Percentiles rank a stretch among this genome's conserved stretches.
phyloP scores from a whole-genome alignment of 2,113 vertebrate species.

The Uria lomvia region DNA sequence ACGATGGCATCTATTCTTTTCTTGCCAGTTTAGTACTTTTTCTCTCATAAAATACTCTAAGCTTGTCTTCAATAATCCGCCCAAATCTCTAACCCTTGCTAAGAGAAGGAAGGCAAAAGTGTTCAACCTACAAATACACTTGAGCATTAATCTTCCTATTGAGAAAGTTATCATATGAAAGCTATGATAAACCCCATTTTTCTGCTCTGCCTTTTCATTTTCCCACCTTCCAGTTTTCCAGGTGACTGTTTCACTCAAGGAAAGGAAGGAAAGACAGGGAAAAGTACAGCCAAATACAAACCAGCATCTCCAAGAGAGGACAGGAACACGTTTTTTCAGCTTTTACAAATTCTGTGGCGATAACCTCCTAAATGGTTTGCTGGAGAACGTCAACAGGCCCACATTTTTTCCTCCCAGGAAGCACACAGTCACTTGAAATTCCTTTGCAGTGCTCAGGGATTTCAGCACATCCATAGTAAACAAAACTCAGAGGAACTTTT shows the following conservation, averaged over 20 bases:
- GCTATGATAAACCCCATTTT: background rate
- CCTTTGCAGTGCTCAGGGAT: background rate
- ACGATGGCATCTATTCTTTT: background rate
- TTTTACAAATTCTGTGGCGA: background rate
- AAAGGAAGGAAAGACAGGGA: background rate
- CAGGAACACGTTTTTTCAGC: background rate
- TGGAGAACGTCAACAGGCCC: background rate
- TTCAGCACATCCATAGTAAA: background rate
- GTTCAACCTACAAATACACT: background rate
- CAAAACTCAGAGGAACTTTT: background rate
- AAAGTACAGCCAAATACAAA: background rate
- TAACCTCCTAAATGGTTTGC: background rate
- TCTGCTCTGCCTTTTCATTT: background rate
- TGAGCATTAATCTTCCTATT: background rate
- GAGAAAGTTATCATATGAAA: background rate
- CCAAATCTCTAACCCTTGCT: constrained; percentile 14
- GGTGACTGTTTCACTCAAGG: background rate
- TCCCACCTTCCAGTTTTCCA: background rate
- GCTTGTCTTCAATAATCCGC: constrained; percentile 2
- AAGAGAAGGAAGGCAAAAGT: background rate
- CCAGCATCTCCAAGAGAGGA: background rate
- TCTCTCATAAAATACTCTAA: constrained; percentile 1
- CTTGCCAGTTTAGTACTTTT: constrained; percentile 1
- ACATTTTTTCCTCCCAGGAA: background rate
- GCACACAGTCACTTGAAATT: background rate